A percentile compares a stretch with the other conserved stretches of the same genome.
Evolutionary conservation across 2,113 vertebrate species (phyloP).

Genomic region (Centropus unirufus): DNA sequence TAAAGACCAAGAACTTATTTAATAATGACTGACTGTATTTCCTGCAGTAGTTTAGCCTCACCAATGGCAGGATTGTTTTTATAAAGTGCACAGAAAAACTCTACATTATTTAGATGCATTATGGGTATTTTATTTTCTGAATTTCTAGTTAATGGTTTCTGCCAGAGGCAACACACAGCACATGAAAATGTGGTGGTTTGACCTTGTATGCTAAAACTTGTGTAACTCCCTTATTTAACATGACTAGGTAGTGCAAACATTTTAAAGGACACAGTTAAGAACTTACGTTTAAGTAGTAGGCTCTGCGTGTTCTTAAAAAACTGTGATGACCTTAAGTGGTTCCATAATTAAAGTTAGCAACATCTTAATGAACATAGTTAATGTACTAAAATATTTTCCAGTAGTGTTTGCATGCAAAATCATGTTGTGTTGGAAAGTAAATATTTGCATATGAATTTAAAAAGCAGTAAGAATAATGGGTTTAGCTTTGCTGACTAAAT

Average conservation of each 20-base stretch:
- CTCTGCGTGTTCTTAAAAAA: not conserved
- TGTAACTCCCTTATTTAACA: not conserved
- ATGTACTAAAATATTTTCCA: not conserved
- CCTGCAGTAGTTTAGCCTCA: not conserved
- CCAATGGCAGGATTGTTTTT: not conserved
- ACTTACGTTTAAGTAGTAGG: not conserved
- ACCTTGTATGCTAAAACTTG: conserved; percentile 16
- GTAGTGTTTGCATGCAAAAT: not conserved
- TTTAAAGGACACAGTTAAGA: not conserved
- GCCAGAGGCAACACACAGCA: not conserved
- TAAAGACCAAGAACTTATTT: not conserved
- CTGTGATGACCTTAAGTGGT: not conserved
- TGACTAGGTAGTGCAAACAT: not conserved
- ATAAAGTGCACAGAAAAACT: not conserved
- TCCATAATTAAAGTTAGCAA: not conserved
- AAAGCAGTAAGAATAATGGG: not conserved
- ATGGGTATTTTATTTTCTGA: conserved; percentile 39
- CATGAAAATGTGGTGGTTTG: not conserved
- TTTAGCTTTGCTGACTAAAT: not conserved
- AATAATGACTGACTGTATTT: not conserved
- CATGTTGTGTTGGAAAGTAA: not conserved
- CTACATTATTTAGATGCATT: not conserved
- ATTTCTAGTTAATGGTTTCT: conserved; percentile 32
- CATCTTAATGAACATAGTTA: not conserved
- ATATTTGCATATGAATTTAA: not conserved